phyloP scores from a whole-genome alignment of 1,140 invertebrate species.

The Papilio helenus region DNA sequence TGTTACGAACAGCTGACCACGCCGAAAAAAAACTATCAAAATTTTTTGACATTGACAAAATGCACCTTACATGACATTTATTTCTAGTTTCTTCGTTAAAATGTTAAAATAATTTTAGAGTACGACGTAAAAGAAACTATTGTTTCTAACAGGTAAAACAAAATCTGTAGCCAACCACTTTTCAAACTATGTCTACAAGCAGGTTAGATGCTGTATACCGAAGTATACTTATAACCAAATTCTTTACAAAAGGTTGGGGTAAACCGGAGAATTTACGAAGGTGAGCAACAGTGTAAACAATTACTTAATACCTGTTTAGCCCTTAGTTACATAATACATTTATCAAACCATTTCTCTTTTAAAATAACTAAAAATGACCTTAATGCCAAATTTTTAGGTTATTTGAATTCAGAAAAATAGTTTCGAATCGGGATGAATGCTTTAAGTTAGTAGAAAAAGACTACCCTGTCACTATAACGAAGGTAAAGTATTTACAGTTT shows the following conservation, averaged over 20 bases:
- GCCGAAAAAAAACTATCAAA: conserved; percentile 46
- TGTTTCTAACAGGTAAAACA: conserved; percentile 47
- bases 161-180: conserved; percentile 48
- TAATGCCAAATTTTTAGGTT: conserved; percentile 84
- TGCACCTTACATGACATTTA: conserved; percentile 41
- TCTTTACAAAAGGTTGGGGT: conserved; percentile 99
- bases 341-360: conserved; percentile 29
- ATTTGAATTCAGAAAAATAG: conserved; percentile 94
- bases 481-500: conserved; percentile 83
- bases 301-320: conserved; percentile 7
- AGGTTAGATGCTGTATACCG: conserved; percentile 95
- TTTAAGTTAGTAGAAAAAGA: conserved; percentile 91
- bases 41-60: conserved; percentile 58
- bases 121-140: conserved; percentile 51
- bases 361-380: conserved; percentile 7
- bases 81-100: conserved; percentile 40
- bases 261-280: conserved; percentile 94
- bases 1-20: conserved; percentile 56
- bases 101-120: conserved; percentile 53
- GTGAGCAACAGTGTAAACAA: conserved; percentile 80
- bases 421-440: conserved; percentile 92
- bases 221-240: conserved; percentile 94
- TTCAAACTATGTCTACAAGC: conserved; percentile 87
- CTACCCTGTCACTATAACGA: conserved; percentile 95
- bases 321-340: conserved; percentile 26